These are phyloP conservation scores for Athalia rosae DNA, from an alignment of 2,888 invertebrate species.

Conservation along the genomic window DNA sequence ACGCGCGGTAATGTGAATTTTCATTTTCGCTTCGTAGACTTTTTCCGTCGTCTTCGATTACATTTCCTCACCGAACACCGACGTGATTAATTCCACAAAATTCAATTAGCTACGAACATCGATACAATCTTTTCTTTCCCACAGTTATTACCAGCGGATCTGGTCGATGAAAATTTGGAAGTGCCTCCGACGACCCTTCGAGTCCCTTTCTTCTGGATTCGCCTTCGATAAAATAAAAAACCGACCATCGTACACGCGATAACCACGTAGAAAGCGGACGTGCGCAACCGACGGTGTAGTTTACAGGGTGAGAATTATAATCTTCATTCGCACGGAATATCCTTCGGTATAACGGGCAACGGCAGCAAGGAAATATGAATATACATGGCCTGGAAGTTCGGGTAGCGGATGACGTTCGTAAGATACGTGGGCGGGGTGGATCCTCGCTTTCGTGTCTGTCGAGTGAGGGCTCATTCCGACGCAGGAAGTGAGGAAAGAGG, in stretches of 20 bases:
- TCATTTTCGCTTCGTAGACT: too few relatives aligned
- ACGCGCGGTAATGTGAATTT: too few relatives aligned
- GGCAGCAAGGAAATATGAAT: slow-evolving; percentile 23
- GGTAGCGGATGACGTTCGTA: background rate
- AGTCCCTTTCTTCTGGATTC: too few relatives aligned
- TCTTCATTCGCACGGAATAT: background rate
- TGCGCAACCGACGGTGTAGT: background rate
- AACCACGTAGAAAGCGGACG: background rate
- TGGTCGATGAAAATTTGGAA: too few relatives aligned
- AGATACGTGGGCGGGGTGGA: slow-evolving; percentile 19
- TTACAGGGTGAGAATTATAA: background rate
- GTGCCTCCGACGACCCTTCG: too few relatives aligned
- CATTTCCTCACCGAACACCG: too few relatives aligned
- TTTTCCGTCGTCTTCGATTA: too few relatives aligned
- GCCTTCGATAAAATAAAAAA: background rate
- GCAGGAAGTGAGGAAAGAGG: slow-evolving; percentile 50
- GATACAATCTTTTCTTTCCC: too few relatives aligned
- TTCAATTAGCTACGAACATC: too few relatives aligned
- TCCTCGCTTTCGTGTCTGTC: slow-evolving; percentile 24
- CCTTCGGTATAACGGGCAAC: background rate
- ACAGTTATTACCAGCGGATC: too few relatives aligned
- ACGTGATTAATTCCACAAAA: too few relatives aligned
- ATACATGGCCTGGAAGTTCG: slow-evolving; percentile 3
- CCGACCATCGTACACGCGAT: background rate
- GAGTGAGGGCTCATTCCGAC: slow-evolving; percentile 47